Percentiles rank a stretch among this genome's conserved stretches.
Evolutionary conservation across 2,888 invertebrate genomes (phyloP).

Genomic region (Yponomeuta evonymella): DNA sequence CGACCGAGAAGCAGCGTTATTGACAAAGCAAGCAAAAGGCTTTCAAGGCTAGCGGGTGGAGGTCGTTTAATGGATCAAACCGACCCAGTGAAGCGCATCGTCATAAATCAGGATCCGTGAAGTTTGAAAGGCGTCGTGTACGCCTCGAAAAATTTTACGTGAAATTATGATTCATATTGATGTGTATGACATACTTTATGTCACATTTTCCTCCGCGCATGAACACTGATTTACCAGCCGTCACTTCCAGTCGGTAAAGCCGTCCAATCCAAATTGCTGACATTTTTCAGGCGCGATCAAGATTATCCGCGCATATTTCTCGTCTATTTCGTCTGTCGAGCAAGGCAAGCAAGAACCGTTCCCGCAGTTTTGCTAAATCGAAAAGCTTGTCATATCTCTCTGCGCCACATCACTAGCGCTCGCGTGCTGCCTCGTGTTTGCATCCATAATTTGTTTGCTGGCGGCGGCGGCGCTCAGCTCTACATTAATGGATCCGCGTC

Average conservation of each 20-base stretch:
- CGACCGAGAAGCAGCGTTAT: conserved; percentile 37
- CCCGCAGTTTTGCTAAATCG: neutral
- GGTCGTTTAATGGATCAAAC: conserved; percentile 7
- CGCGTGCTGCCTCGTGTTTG: conserved; percentile 73
- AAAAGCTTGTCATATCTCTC: neutral
- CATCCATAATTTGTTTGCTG: conserved; percentile 75
- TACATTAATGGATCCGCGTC: conserved; percentile 68
- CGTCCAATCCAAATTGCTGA: neutral
- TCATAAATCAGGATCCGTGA: conserved; percentile 1
- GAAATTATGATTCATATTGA: neutral
- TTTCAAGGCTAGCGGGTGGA: conserved; percentile 44
- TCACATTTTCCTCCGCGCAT: neutral
- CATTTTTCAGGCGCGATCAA: no score
- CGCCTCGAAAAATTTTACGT: neutral
- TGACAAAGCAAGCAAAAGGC: conserved; percentile 71
- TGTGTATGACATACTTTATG: neutral
- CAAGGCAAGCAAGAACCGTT: neutral
- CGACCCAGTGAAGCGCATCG: neutral
- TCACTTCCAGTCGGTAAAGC: neutral
- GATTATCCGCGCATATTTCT: no score
- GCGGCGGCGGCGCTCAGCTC: conserved; percentile 59
- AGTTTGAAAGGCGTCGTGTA: neutral
- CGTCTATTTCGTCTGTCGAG: no score
- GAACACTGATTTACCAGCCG: neutral
- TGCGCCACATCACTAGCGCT: conserved; percentile 25